A percentile compares a stretch with the other conserved stretches of the same genome.
These are phyloP conservation scores for Paragorgia papillata DNA, from an alignment of 92 coral and sea anemone species.

Conservation along the genomic window DNA sequence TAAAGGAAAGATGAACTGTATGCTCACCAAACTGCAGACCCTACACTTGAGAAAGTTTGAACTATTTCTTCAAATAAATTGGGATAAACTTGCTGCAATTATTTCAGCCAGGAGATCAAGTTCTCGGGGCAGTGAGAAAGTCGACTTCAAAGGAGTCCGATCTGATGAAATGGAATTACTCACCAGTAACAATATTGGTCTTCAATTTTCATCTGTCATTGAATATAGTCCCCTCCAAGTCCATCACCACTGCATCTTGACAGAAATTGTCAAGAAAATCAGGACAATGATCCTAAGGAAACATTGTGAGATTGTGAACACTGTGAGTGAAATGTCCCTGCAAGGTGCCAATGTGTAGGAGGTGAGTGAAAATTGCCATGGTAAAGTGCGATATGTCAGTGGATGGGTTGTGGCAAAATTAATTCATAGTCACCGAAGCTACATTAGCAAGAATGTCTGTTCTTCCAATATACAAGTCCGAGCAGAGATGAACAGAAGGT, in stretches of 20 bases:
- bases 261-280: constrained; percentile 14
- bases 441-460: constrained; percentile 1
- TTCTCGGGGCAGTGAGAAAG: neutral
- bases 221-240: neutral
- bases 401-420: constrained; percentile 34
- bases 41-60: neutral
- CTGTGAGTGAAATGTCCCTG: no score
- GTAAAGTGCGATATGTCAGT: constrained; percentile 24
- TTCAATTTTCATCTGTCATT: neutral
- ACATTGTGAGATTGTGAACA: neutral
- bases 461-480: constrained; percentile 8
- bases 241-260: constrained; percentile 30
- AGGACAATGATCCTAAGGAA: neutral
- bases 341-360: neutral
- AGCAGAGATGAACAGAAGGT: constrained; percentile 7
- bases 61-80: neutral
- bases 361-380: constrained; percentile 8
- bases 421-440: constrained; percentile 8
- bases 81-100: constrained; percentile 3
- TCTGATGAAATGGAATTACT: constrained; percentile 11
- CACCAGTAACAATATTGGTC: neutral
- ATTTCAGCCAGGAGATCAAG: no score
- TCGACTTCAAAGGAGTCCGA: constrained; percentile 4
- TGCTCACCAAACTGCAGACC: neutral
- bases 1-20: neutral